Evolutionary conservation across 2,113 vertebrate genomes (phyloP), one percentile per base, ranked within the genome.

Genomic region (Alethe castanea): DNA sequence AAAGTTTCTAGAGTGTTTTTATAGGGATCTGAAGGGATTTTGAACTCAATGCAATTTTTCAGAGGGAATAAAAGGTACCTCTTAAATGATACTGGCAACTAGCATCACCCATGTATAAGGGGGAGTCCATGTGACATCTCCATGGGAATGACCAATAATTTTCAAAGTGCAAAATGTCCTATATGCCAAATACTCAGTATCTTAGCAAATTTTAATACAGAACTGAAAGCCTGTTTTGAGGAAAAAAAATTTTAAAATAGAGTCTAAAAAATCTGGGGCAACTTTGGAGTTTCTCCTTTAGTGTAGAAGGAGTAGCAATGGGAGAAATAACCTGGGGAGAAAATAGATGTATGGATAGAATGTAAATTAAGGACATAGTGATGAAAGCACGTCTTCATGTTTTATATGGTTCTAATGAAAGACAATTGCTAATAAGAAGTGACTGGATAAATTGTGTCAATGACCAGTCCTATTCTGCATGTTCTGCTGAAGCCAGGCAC

Each of bases 1-100:
- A 52, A 23, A 19, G n/a, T 66, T 97, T 95, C 86, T 96, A 90
- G 81, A 95, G 87, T 95, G 96, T 86, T 86, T 95, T 96, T 97
- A n/a, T 83, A 82, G 60, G 81, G 83, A 92, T 90, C 74, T 97
- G 78, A 92, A 96, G 95, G 59, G 64, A 85, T 90, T 97, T 96
- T 89, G 81, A 89, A 94, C 92, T 36, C 35, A 86, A 45, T 73
- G 36, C 53, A 26, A 8, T 83, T 93, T 96, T 90, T 95, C 86
- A 94, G 73, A 93, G 50, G 57, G 83, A 93, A 90, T 94, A 84
- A 96, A 96, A 95, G 35, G 14, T 89, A 66, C 33, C 45, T 86
- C 66, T 86, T 92, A 87, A 87, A 87, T 90, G 2, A 64, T 67
- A 48, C 45, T 93, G 83, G 44, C 88, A 96, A 59, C 20, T 78